A percentile compares a stretch with the other conserved stretches of the same genome.
phyloP scores from a whole-genome alignment of 2,888 invertebrate genomes.

The Lampropteryx suffumata region DNA sequence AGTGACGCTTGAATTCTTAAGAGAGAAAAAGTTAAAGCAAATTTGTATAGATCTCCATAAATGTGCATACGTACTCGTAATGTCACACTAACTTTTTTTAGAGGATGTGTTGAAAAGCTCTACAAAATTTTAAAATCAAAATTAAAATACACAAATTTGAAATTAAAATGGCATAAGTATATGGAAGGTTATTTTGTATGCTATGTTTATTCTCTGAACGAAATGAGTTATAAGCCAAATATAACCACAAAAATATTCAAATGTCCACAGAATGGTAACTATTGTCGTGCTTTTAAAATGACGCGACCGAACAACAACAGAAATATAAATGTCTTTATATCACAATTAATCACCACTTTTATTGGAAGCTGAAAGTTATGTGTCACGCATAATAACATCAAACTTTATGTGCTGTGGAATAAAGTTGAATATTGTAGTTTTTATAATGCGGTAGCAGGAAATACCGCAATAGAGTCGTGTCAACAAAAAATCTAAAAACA shows the following conservation, averaged over 20 bases:
- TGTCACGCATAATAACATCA: constrained; percentile 33
- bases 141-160: no score
- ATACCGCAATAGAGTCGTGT: constrained; percentile 72
- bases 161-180: no score
- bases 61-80: no score
- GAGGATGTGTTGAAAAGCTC: no score
- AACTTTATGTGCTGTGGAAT: constrained; percentile 32
- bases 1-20: no score
- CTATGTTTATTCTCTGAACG: background rate
- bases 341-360: constrained; percentile 78
- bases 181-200: no score
- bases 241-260: constrained; percentile 42
- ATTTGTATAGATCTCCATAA: no score
- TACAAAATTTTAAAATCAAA: no score
- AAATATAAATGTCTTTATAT: constrained; percentile 76
- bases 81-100: no score
- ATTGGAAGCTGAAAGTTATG: constrained; percentile 47
- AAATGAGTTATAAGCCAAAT: constrained; percentile 33
- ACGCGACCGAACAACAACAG: constrained; percentile 68
- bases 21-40: no score
- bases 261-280: constrained; percentile 51
- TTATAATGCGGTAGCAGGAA: constrained; percentile 70
- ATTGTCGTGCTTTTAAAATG: constrained; percentile 64
- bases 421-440: constrained; percentile 37
- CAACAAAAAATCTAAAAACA: constrained; percentile 77